phyloP scores from a whole-genome alignment of 2,888 invertebrate genomes.

The Sphecodes monilicornis region DNA sequence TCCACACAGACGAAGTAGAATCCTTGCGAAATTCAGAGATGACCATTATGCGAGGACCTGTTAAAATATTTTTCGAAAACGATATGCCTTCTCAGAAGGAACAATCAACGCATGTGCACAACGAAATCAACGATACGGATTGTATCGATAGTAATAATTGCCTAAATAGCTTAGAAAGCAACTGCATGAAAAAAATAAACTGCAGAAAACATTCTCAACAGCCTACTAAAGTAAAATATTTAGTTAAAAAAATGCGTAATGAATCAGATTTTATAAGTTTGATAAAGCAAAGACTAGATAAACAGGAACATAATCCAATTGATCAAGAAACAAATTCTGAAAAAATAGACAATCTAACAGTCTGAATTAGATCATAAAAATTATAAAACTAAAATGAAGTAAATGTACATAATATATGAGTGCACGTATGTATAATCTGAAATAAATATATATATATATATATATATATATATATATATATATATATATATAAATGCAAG shows the following conservation, averaged over 20 bases:
- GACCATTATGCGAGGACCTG: background rate
- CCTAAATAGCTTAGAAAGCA: constrained; percentile 27
- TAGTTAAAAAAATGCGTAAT: background rate
- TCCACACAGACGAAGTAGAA: background rate
- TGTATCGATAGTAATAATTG: background rate
- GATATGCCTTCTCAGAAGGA: background rate
- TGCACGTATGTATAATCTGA: background rate
- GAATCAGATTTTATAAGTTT: constrained; percentile 72
- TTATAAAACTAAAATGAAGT: background rate
- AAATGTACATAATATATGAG: background rate
- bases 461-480: background rate
- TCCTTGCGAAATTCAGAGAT: background rate
- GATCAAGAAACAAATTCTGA: background rate
- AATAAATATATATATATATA: background rate
- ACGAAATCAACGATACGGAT: background rate
- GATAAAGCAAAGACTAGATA: constrained; percentile 73
- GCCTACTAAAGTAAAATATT: background rate
- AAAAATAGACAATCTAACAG: background rate
- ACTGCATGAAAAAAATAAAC: constrained; percentile 16
- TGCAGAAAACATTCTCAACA: background rate
- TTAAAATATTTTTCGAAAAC: constrained; percentile 27
- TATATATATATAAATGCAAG: background rate
- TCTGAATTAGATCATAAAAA: background rate
- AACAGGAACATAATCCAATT: constrained; percentile 38
- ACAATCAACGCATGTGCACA: background rate